Conservation (phyloP, 2,113 vertebrate species). For the Cyrtonyx montezumae region DNA sequence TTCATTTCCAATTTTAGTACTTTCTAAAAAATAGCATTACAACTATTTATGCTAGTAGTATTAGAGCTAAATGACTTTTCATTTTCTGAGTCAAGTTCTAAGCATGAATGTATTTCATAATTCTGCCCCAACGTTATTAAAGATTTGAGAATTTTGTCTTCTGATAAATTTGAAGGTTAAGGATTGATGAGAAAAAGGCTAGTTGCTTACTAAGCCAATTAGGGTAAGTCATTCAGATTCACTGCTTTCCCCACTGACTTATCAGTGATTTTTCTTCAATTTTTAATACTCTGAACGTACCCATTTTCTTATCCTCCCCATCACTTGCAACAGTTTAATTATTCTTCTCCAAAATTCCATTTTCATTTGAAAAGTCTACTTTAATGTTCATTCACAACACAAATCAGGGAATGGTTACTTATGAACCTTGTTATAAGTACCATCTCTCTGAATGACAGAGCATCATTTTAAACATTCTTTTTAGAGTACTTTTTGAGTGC, state of each 20-base stretch:
- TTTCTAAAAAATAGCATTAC: neutral
- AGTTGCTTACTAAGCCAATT: neutral
- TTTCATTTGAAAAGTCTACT: neutral
- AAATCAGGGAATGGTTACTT: neutral
- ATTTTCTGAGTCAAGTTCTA: neutral
- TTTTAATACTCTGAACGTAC: neutral
- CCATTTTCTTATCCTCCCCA: neutral
- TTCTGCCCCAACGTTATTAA: neutral
- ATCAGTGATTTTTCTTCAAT: neutral
- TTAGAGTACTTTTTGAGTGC: neutral
- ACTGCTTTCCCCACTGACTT: neutral
- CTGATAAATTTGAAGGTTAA: neutral
- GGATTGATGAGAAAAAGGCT: neutral
- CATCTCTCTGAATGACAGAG: neutral
- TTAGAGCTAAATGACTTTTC: neutral
- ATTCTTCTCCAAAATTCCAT: neutral
- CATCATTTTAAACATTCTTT: neutral
- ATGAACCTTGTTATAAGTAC: neutral
- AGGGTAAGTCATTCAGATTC: neutral
- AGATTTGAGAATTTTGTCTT: neutral
- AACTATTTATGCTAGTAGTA: neutral
- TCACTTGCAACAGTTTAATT: neutral
- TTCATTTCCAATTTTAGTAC: neutral
- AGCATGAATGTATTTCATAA: neutral
- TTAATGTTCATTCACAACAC: neutral